A percentile compares a stretch with the other conserved stretches of the same genome.
These are phyloP conservation scores for Trachelipus rathkii DNA, from an alignment of 1,140 invertebrate species.

Conservation along the genomic window DNA sequence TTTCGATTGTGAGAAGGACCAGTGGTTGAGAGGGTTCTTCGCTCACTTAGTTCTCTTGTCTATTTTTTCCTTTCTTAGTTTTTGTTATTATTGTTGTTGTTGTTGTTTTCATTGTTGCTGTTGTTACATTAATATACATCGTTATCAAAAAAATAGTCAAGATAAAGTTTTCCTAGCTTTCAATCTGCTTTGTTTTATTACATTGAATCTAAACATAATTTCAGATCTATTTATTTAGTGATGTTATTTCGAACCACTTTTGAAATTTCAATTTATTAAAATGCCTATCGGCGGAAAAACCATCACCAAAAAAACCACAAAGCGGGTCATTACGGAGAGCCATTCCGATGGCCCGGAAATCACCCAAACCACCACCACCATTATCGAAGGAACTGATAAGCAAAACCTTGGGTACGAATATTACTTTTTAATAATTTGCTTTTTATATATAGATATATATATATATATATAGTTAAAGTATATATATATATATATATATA, in stretches of 20 bases:
- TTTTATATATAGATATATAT: neutral
- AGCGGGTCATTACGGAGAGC: slow-evolving; percentile 12
- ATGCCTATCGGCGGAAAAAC: slow-evolving; percentile 17
- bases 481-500: slow-evolving; percentile 1
- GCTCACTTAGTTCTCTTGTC: neutral
- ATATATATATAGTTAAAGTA: slow-evolving; percentile 12
- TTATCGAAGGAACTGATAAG: slow-evolving; percentile 16
- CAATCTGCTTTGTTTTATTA: too few species aligned
- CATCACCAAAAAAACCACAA: slow-evolving; percentile 20
- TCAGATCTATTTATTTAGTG: too few species aligned
- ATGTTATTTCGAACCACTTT: too few species aligned
- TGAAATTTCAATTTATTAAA: neutral
- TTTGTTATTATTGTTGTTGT: neutral
- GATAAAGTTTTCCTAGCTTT: too few species aligned
- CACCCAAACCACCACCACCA: neutral
- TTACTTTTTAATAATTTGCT: neutral
- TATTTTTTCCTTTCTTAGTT: neutral
- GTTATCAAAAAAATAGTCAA: too few species aligned
- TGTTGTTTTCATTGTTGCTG: too few species aligned
- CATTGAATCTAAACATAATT: too few species aligned
- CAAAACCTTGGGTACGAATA: slow-evolving; percentile 17
- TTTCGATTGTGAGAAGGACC: neutral
- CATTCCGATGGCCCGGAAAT: neutral
- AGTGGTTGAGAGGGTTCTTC: neutral
- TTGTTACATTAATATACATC: too few species aligned